Evolutionary conservation across 2,797 vertebrate genomes (phyloP), one percentile per base, ranked within the genome.

Genomic region (Microctenopoma stevenorrisi): DNA sequence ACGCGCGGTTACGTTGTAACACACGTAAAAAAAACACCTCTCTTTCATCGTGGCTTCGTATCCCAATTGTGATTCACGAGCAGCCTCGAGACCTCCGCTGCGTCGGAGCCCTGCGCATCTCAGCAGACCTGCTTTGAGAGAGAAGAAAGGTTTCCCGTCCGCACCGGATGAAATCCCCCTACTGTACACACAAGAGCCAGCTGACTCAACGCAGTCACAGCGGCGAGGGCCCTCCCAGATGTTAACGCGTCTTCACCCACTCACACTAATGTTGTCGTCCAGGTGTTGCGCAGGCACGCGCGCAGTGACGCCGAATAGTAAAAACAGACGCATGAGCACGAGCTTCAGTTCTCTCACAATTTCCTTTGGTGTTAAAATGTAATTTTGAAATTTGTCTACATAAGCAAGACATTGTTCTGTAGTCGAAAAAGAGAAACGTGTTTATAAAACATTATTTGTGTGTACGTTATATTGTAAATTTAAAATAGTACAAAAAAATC

Each of bases 21-120:
- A 11, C 7, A 13, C 9, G 35, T 8, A 35, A 35, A 35, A 12
- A 26, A 69, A 14, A 9, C 25, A 55, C 60, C 40, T 10, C 53
- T 18, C 44, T 57, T 46, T 81, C 87, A 68, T 69, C 71, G 52
- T 63, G 72, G 7, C 65, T 78, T 51, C 73, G 64, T 40, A 28
- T 89, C 80, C 69, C 74, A 64, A 85, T 91, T 90, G 71, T 66
- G 74, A 93, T 92, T 92, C 88, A 89, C 51, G 84, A 85, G 85
- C 88, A 74, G 84, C 83, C 54, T 68, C 75, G 65, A 70, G 80
- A 83, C 80, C 83, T 81, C 81, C 82, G 86, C 74, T 60, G 81
- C 74, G 84, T 83, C 83, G 76, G 77, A 74, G 78, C 84, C 38
- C 37, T 88, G 87, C 89, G 88, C 91, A 90, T 89, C 89, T 83